These are phyloP conservation scores for Epizoanthus scotinus DNA, from an alignment of 92 coral and sea anemone genomes.

Conservation along the genomic window DNA sequence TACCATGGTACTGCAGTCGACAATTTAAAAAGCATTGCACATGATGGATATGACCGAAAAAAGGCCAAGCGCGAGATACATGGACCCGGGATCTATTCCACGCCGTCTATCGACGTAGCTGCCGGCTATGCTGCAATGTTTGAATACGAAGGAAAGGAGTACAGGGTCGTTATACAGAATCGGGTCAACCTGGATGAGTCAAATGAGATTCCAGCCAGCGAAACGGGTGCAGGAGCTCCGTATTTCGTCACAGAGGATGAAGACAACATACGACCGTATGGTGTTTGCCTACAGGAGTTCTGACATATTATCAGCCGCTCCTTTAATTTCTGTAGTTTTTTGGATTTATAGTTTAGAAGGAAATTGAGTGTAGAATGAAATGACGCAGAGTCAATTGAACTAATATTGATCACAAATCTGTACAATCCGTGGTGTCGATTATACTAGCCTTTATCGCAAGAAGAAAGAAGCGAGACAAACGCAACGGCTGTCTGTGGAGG, in stretches of 20 bases:
- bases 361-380: no score
- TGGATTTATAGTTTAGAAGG: no score
- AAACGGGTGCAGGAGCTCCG: not conserved
- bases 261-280: conserved; percentile 22
- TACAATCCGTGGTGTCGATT: no score
- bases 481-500: no score
- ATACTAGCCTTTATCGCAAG: no score
- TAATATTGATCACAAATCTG: no score
- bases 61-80: not conserved
- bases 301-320: not conserved
- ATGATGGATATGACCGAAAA: conserved; percentile 20
- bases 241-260: conserved; percentile 21
- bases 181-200: conserved; percentile 36
- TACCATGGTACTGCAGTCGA: conserved; percentile 41
- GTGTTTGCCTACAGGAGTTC: conserved; percentile 26
- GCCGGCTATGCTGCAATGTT: conserved; percentile 36
- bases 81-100: conserved; percentile 51
- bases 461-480: no score
- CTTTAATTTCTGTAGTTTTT: no score
- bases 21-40: not conserved
- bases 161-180: conserved; percentile 38
- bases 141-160: conserved; percentile 18
- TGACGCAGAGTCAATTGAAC: no score
- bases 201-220: not conserved
- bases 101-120: conserved; percentile 36